These are phyloP conservation scores for Macropis europaea DNA, from an alignment of 2,888 invertebrate genomes.

Conservation along the genomic window DNA sequence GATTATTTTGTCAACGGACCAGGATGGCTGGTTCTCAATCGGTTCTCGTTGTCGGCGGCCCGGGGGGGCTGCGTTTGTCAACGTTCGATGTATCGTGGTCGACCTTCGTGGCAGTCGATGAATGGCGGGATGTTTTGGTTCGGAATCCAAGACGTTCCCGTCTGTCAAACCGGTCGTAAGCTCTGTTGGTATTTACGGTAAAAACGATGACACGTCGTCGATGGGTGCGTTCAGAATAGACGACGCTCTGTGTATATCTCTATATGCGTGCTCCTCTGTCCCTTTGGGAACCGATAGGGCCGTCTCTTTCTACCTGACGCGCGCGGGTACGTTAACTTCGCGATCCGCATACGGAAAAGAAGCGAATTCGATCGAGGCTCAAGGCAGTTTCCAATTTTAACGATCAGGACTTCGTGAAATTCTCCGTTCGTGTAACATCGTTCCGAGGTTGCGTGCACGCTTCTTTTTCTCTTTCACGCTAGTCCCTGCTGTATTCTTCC, in stretches of 20 bases:
- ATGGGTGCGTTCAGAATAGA: constrained; percentile 46
- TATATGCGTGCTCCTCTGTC: constrained; percentile 5
- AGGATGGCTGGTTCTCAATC: constrained; percentile 29
- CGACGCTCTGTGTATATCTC: constrained; percentile 24
- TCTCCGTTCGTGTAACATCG: background rate
- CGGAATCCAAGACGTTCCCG: constrained; percentile 61
- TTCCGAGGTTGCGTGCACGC: constrained; percentile 7
- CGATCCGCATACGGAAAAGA: background rate
- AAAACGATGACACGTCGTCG: constrained; percentile 50
- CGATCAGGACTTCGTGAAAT: background rate
- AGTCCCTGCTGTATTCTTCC: constrained; percentile 65
- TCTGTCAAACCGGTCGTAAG: constrained; percentile 54
- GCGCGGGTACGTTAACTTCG: constrained; percentile 2
- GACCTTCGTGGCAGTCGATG: constrained; percentile 63
- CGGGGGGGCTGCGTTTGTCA: constrained; percentile 42
- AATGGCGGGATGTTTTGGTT: constrained; percentile 66
- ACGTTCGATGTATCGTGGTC: constrained; percentile 37
- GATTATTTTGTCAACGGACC: constrained; percentile 36
- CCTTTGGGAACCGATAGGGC: no score
- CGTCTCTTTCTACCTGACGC: constrained; percentile 7
- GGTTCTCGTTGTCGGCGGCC: background rate
- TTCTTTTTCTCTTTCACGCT: constrained; percentile 23
- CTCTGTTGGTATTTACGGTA: constrained; percentile 48
- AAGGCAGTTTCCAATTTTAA: constrained; percentile 18
- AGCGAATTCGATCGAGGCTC: constrained; percentile 17